Conservation (phyloP, 2,797 vertebrate species). For the Molossus molossus region DNA sequence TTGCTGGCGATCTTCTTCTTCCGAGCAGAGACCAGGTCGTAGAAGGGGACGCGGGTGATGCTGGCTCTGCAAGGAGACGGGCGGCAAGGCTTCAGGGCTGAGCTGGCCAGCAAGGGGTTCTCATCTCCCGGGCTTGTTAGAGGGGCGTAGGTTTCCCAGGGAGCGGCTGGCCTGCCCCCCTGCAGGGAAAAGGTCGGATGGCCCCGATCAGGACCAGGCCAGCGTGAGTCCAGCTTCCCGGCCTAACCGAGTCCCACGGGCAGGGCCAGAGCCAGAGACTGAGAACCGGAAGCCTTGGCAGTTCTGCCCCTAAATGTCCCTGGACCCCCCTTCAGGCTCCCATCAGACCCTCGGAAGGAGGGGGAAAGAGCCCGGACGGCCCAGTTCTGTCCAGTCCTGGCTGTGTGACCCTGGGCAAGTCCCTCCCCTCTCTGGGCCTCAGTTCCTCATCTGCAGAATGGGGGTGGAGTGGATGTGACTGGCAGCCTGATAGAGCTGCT, state of each 20-base stretch:
- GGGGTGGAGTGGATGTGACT: too few species aligned
- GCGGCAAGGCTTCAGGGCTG: slow-evolving; percentile 57
- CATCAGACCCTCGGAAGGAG: not conserved
- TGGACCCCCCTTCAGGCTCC: not conserved
- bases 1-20: slow-evolving; percentile 96
- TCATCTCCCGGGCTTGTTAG: not conserved
- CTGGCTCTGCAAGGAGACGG: slow-evolving; percentile 92
- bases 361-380: not conserved
- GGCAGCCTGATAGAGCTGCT: not conserved
- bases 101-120: not conserved
- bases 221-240: fast-evolving
- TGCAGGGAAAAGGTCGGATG: not conserved
- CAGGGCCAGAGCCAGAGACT: not conserved
- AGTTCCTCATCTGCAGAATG: not conserved
- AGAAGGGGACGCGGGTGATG: slow-evolving; percentile 97
- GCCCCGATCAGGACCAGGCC: too few species aligned
- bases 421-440: not conserved
- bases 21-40: slow-evolving; percentile 95
- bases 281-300: not conserved
- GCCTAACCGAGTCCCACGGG: fast-evolving
- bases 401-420: not conserved
- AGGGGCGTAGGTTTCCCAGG: too few species aligned
- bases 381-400: not conserved
- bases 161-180: not conserved
- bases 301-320: not conserved